phyloP scores from a whole-genome alignment of 2,797 vertebrate genomes.

The Diplodus sargus region DNA sequence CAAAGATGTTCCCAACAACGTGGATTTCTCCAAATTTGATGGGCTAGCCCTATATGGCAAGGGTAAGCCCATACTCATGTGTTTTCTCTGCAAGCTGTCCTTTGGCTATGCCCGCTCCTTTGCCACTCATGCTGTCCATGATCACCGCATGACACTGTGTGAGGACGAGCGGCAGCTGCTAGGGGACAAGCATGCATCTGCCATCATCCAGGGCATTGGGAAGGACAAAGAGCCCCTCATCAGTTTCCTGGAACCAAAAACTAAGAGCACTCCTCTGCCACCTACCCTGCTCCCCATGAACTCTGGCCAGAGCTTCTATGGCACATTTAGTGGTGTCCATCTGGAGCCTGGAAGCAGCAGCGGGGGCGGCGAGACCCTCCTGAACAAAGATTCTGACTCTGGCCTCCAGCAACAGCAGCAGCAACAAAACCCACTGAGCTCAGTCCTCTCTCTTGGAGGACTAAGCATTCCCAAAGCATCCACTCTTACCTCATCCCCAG shows the following conservation, averaged over 20 bases:
- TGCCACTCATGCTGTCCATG: constrained; percentile 98
- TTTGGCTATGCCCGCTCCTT: constrained; percentile 99
- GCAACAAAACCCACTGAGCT: constrained; percentile 86
- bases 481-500: constrained; percentile 94
- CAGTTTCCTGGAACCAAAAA: constrained; percentile 99
- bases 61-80: constrained; percentile 99
- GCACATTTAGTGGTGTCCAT: constrained; percentile 98
- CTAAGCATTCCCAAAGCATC: constrained; percentile 88
- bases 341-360: constrained; percentile 89
- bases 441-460: constrained; percentile 93
- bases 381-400: constrained; percentile 88
- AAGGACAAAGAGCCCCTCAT: constrained; percentile 99
- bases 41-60: constrained; percentile 98
- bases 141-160: constrained; percentile 99
- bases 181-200: constrained; percentile 98
- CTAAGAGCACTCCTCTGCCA: constrained; percentile 94
- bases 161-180: constrained; percentile 97
- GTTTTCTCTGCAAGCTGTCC: constrained; percentile 99
- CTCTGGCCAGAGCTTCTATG: constrained; percentile 98
- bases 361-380: constrained; percentile 85
- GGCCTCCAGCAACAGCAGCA: constrained; percentile 88
- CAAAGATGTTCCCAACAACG: constrained; percentile 99
- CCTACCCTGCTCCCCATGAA: constrained; percentile 93
- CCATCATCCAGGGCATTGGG: constrained; percentile 99
- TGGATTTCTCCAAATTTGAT: constrained; percentile 99